Evolutionary conservation across 1,140 invertebrate species (phyloP).

Genomic region (Drosophila mayri): DNA sequence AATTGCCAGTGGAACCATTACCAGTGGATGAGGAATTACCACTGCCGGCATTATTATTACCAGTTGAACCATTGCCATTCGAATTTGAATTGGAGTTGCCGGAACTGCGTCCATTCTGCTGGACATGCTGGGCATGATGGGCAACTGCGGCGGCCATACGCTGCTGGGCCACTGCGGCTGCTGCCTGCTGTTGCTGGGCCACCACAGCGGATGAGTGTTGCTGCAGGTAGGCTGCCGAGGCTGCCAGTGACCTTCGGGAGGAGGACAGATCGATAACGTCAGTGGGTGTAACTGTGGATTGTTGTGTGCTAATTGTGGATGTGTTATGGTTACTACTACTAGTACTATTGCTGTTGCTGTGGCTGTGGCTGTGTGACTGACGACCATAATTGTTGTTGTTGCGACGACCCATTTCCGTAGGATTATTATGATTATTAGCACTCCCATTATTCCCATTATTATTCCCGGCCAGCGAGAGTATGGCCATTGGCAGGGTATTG

Average conservation of each 20-base stretch:
- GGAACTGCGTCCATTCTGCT: slow-evolving; percentile 63
- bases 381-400: slow-evolving; percentile 48
- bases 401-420: slow-evolving; percentile 4
- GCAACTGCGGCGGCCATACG: slow-evolving; percentile 51
- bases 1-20: slow-evolving; percentile 64
- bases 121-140: slow-evolving; percentile 69
- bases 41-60: not conserved
- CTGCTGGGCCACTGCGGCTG: slow-evolving; percentile 59
- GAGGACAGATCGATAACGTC: slow-evolving; percentile 85
- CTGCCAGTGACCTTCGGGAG: slow-evolving; percentile 84
- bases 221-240: slow-evolving; percentile 73
- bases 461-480: slow-evolving; percentile 54
- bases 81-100: slow-evolving; percentile 22
- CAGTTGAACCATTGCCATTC: not conserved
- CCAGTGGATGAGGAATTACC: not conserved
- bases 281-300: slow-evolving; percentile 68
- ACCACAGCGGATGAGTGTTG: slow-evolving; percentile 61
- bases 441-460: not conserved
- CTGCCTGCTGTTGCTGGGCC: slow-evolving; percentile 56
- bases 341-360: slow-evolving; percentile 22
- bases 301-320: slow-evolving; percentile 43
- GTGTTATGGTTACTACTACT: slow-evolving; percentile 37
- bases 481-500: slow-evolving; percentile 65
- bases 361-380: slow-evolving; percentile 68
- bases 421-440: not conserved